Base-by-base conservation (phyloP, 2,888 invertebrate species). In the Mythimna lalbum region DNA sequence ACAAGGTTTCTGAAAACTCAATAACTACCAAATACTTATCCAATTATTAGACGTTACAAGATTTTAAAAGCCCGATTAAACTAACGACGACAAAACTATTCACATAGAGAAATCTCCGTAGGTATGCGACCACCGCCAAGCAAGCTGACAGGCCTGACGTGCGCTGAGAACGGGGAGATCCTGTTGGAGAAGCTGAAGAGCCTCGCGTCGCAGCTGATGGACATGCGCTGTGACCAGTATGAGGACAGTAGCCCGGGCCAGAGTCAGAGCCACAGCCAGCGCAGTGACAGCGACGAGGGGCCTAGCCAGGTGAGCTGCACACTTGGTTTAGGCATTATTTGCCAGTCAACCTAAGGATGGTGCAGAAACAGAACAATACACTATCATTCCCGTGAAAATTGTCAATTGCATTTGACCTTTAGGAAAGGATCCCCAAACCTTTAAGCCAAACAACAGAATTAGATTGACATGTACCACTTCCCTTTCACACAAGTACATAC, bases 41-140 rank as follows among this genome's bases (percentile, higher is more conserved):
- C 1, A 27, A 27, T 27, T 27, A 27, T 27, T 27, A 27, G 27
- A 27, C 4, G 27, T 27, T 27, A 19, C 47, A 19, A 19, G 6
- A 6, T 0, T 47, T 14, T 19, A 47, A 6, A 47, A 47, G 6
- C 5, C 6, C 19, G 1, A 47, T 19, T 47, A 47, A 19, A 19
- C 19, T 47, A 6, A 47, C 0, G 6, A 19, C 19, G 19, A 47
- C 19, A 47, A 47, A 47, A 47, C 5, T 4, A 19, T 6, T 39
- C 4, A 39, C 39, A 39, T 14, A 3, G 39, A 39, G 4, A 43
- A 19, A 47, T 47, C 19, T 4, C 52, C 17, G 0, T 9, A 90
- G 93, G 93, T n/a, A 88, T 94, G 1, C 82, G 94, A 10, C 95
- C 95, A 0, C 94, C 93, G 0, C 94, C 94, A 0, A 94, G 94